Evolutionary conservation across 2,113 vertebrate species (phyloP).

Genomic region (Heloderma charlesbogerti): DNA sequence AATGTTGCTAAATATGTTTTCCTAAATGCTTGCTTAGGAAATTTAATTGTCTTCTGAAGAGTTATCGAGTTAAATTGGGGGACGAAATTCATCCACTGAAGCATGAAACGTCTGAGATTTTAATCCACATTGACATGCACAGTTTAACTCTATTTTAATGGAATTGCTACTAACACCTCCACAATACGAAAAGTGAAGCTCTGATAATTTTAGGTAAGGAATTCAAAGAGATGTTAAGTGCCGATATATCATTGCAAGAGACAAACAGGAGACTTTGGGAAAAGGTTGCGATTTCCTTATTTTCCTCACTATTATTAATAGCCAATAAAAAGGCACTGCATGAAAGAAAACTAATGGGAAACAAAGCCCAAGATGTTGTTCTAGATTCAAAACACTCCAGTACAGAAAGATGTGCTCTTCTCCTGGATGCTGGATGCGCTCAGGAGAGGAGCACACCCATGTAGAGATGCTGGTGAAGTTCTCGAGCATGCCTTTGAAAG

Average conservation of each 20-base stretch:
- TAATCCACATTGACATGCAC: background rate
- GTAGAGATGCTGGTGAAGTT: too few species aligned
- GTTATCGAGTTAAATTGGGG: background rate
- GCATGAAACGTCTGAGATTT: background rate
- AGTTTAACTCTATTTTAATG: slow-evolving; percentile 1
- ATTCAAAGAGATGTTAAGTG: background rate
- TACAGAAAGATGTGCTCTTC: background rate
- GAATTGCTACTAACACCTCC: background rate
- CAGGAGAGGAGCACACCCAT: too few species aligned
- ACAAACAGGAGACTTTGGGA: background rate
- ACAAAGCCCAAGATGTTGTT: background rate
- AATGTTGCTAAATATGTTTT: background rate
- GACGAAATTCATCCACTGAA: background rate
- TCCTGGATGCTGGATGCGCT: too few species aligned
- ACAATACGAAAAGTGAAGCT: background rate
- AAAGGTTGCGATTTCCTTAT: background rate
- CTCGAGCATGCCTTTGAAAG: too few species aligned
- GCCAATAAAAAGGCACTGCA: background rate
- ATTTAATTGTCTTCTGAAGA: slow-evolving; percentile 8
- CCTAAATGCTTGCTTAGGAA: background rate
- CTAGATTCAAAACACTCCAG: background rate
- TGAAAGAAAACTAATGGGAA: background rate
- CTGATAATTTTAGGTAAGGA: background rate
- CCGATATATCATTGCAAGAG: background rate
- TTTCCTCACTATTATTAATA: background rate